Evolutionary conservation across 64 coral and sea anemone species (phyloP).

Genomic region (Anthopleura sola): DNA sequence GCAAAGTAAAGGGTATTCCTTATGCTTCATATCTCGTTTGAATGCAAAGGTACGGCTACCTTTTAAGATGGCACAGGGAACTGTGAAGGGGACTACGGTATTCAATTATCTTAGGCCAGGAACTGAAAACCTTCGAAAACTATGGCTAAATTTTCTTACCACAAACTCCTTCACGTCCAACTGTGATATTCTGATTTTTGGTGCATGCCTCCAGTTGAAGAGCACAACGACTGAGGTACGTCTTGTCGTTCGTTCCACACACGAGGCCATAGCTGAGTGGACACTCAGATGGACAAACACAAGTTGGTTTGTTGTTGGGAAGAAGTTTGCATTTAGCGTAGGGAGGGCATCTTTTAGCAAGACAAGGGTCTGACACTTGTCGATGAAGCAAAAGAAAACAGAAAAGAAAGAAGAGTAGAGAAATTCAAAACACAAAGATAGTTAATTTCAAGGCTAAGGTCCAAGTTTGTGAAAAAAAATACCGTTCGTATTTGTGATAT

Average conservation of each 20-base stretch:
- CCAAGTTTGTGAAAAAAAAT: too few species aligned
- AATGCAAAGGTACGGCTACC: too few species aligned
- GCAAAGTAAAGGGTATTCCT: too few species aligned
- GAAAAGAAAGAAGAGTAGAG: neutral
- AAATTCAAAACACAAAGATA: too few species aligned
- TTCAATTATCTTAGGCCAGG: too few species aligned
- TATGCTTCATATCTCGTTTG: too few species aligned
- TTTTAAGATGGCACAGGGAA: too few species aligned
- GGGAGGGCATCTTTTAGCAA: slow-evolving; percentile 57
- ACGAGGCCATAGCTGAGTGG: slow-evolving; percentile 23
- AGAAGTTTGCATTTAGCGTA: slow-evolving; percentile 56
- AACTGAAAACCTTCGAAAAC: too few species aligned
- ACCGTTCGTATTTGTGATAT: too few species aligned
- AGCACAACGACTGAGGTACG: slow-evolving; percentile 64
- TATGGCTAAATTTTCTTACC: slow-evolving; percentile 15
- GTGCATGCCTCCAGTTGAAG: slow-evolving; percentile 52
- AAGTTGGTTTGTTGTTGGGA: slow-evolving; percentile 49
- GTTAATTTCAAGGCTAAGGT: too few species aligned
- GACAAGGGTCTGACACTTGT: slow-evolving; percentile 59
- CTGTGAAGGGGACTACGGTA: too few species aligned
- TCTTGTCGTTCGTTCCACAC: slow-evolving; percentile 68
- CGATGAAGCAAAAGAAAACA: neutral
- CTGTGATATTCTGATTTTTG: slow-evolving; percentile 29
- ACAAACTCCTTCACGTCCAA: slow-evolving; percentile 47
- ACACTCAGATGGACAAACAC: slow-evolving; percentile 59